Evolutionary conservation across 1,140 invertebrate species (phyloP), one percentile per base, ranked within the genome.

Genomic region (Asbolus verrucosus): DNA sequence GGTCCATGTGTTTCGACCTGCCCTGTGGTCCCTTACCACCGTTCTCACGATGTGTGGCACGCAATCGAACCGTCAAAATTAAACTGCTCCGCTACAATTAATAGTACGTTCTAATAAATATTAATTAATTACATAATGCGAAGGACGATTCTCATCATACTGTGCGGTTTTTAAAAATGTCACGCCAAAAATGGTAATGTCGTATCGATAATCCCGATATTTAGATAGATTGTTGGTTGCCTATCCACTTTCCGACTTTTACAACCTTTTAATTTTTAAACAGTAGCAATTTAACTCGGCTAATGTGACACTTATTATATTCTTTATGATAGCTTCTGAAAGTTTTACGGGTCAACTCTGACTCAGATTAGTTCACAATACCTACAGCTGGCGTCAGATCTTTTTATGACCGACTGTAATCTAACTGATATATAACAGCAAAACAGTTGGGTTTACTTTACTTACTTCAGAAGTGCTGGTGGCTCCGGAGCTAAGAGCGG

Each of bases 391-490:
- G n/a, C n/a, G n/a, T n/a, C n/a, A n/a, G n/a, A n/a, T n/a, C n/a
- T n/a, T n/a, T n/a, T n/a, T n/a, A n/a, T n/a, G n/a, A n/a, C n/a
- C n/a, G n/a, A n/a, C n/a, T n/a, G n/a, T n/a, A n/a, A n/a, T n/a
- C n/a, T n/a, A n/a, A n/a, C n/a, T n/a, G n/a, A n/a, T n/a, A n/a
- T n/a, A n/a, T n/a, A n/a, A n/a, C n/a, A n/a, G n/a, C n/a, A n/a
- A n/a, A n/a, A n/a, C 24, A 27, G 24, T 27, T 27, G 3, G 24
- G 24, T 27, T 27, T 36, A n/a, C 6, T 36, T 36, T 36, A 81
- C 84, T 83, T 80, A 92, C 90, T 86, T 92, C 91, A 3, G 90
- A 92, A 73, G 90, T 88, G 79, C 88, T 91, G 6, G 89, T 91
- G 15, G 89, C 89, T 15, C 89, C 87, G 31, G 90, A 92, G 78